phyloP scores from a whole-genome alignment of 2,113 vertebrate species.

The Daphoenositta chrysoptera region DNA sequence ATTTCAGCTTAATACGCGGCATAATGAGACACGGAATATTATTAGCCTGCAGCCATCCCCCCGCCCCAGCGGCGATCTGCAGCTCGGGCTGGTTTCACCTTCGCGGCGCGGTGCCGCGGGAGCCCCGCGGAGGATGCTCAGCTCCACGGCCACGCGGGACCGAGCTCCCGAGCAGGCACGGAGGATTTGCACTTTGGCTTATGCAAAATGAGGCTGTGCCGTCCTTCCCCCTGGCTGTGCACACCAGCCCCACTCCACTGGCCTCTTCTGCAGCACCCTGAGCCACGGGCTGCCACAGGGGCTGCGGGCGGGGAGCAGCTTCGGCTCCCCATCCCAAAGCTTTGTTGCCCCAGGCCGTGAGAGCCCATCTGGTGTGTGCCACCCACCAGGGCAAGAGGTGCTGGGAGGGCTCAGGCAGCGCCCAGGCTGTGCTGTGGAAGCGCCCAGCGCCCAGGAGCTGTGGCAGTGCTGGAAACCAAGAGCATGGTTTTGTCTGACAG shows the following conservation, averaged over 20 bases:
- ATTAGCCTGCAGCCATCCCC: conserved; percentile 58
- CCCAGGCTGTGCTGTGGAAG: not conserved
- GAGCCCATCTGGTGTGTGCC: not conserved
- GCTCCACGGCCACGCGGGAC: not conserved
- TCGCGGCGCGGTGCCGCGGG: not conserved
- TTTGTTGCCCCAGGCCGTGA: rapidly evolving
- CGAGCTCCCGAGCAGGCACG: not conserved
- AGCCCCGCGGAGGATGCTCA: not conserved
- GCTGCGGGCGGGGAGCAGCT: rapidly evolving
- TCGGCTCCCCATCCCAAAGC: not conserved
- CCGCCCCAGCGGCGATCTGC: conserved; percentile 9
- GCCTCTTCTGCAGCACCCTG: rapidly evolving
- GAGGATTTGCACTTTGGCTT: not conserved
- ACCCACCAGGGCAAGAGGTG: not conserved
- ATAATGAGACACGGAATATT: conserved; percentile 52
- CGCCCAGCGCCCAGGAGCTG: too few species aligned
- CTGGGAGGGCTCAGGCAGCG: not conserved
- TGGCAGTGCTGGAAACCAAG: rapidly evolving
- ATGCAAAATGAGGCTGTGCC: not conserved
- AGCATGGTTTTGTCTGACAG: not conserved
- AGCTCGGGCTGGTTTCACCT: conserved; percentile 6
- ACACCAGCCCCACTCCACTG: not conserved
- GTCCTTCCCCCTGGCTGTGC: not conserved
- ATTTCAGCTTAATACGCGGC: conserved; percentile 52
- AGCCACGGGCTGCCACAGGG: not conserved